These are phyloP conservation scores for Ceratoteleas bidentatus DNA, from an alignment of 1,140 invertebrate species.

Conservation along the genomic window DNA sequence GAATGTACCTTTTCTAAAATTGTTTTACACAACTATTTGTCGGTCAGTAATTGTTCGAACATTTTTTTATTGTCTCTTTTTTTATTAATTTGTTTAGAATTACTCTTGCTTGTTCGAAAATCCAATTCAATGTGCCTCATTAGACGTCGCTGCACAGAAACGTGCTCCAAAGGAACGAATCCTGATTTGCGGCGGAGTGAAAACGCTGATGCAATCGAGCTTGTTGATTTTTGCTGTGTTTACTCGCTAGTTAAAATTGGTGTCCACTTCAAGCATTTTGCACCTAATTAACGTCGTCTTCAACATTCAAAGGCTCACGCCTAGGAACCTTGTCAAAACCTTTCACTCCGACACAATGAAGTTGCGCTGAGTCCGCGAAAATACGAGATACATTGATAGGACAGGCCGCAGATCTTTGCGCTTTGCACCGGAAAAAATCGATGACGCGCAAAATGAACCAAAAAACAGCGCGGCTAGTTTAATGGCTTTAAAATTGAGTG, in stretches of 20 bases:
- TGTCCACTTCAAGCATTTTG: conserved; percentile 41
- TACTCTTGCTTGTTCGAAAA: background rate
- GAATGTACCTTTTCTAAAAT: no score
- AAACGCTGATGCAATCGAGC: conserved; percentile 23
- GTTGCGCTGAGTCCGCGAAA: conserved; percentile 37
- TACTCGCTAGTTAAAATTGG: conserved; percentile 56
- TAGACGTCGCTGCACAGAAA: background rate
- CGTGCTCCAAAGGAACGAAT: conserved; percentile 4
- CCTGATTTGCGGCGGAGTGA: conserved; percentile 17
- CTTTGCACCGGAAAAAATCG: conserved; percentile 36
- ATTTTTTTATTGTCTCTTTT: no score
- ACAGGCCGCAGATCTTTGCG: conserved; percentile 39
- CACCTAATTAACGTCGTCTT: conserved; percentile 43
- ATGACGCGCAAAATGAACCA: conserved; percentile 28
- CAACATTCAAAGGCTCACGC: conserved; percentile 33
- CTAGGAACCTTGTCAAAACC: conserved; percentile 53
- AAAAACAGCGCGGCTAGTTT: conserved; percentile 17
- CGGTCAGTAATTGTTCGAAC: no score
- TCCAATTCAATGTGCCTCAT: conserved; percentile 2
- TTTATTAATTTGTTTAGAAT: no score
- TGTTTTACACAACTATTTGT: no score
- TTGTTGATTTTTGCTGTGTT: conserved; percentile 63
- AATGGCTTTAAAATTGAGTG: conserved; percentile 19
- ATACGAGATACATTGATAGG: conserved; percentile 55
- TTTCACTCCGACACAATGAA: conserved; percentile 35